Evolutionary conservation across 2,888 invertebrate genomes (phyloP), one percentile per base, ranked within the genome.

Genomic region (Odontocolon sp.): DNA sequence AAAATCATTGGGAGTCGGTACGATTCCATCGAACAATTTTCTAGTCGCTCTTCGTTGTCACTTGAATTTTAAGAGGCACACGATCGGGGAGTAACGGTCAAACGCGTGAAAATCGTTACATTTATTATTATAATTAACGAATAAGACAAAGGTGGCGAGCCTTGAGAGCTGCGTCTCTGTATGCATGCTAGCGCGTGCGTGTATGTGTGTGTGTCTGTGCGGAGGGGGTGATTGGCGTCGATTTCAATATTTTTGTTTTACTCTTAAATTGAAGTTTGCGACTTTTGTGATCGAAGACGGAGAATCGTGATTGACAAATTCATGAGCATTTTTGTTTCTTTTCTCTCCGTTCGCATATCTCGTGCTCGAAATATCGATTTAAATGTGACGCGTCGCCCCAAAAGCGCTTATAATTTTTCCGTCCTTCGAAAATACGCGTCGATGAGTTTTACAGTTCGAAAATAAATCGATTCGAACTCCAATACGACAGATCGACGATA

Each of bases 321-420:
- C n/a, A n/a, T n/a, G n/a, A n/a, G n/a, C n/a, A 6, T 14, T 42
- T 9, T 61, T 8, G 21, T 68, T 63, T 38, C 1, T 33, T 33
- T 47, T 57, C 31, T 3, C 21, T 64, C 45, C 28, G 31, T 18
- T 54, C 16, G 14, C 33, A 14, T 28, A 6, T 28, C n/a, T n/a
- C 0, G 5, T 5, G 26, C 21, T 40, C 21, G 23, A 8, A 33
- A 50, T 8, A 31, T 67, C 26, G 45, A 33, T 36, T 54, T 45
- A 38, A 38, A 40, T 56, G 47, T 71, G 40, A 74, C 47, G 68
- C 68, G 38, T 74, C 63, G 54, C 4, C 28, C 63, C 63, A 40
- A 21, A 59, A 64, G 54, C 64, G 54, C 33, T 69, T 75, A 77
- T 79, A 77, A 79, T 73, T 81, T 79, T 75, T 81, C 80, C 80